A percentile compares a stretch with the other conserved stretches of the same genome.
These are phyloP conservation scores for Prietella phreatophila DNA, from an alignment of 2,113 vertebrate species.

Conservation along the genomic window DNA sequence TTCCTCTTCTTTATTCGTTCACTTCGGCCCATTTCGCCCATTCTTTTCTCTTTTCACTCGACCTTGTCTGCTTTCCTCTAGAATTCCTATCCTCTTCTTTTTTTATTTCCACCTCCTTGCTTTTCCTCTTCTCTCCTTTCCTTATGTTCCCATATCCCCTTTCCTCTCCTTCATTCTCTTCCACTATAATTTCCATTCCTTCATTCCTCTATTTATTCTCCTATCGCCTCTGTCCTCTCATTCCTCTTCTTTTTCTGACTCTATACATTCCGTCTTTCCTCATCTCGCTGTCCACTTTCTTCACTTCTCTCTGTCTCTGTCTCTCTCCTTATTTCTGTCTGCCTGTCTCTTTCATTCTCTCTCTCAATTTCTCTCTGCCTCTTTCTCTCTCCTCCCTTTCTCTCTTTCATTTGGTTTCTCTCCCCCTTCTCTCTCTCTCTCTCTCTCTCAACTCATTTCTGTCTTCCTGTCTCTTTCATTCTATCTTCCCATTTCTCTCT, in stretches of 20 bases:
- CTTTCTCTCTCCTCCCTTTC: no score
- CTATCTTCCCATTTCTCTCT: no score
- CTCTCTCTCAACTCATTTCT: no score
- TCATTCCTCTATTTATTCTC: not conserved
- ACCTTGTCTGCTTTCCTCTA: not conserved
- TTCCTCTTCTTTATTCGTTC: not conserved
- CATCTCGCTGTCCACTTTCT: not conserved
- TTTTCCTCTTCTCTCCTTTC: not conserved
- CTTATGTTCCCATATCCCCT: not conserved
- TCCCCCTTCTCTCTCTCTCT: no score
- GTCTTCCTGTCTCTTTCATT: no score
- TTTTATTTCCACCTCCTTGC: not conserved
- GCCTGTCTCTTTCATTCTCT: not conserved
- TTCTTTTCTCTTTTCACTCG: not conserved
- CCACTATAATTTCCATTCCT: not conserved
- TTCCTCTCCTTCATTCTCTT: not conserved
- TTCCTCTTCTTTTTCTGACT: not conserved
- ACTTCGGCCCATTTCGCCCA: not conserved
- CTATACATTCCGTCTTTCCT: not conserved
- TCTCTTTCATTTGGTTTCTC: no score
- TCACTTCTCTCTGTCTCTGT: not conserved
- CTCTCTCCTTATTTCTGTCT: no score
- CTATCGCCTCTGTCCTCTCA: not conserved
- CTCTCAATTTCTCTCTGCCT: no score
- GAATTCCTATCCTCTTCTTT: not conserved